Conservation (phyloP, 35 echinoderm and acorn worm genomes). For the Holothuria glaberrima region DNA sequence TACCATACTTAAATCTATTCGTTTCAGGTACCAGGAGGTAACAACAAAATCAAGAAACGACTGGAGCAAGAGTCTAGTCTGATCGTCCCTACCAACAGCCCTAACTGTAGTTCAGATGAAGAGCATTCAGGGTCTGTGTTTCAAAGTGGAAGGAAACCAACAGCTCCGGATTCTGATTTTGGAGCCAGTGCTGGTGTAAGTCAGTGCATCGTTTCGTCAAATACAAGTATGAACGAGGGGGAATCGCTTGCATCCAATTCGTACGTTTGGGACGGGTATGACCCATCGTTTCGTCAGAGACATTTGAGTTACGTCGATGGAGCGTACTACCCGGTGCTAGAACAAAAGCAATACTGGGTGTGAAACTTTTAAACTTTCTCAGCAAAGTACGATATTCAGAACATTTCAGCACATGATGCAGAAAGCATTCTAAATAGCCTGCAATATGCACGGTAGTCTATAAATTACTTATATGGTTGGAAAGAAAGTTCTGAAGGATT, state of each 20-base stretch:
- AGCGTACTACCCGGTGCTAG: slow-evolving; percentile 79
- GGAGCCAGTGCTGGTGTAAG: slow-evolving; percentile 87
- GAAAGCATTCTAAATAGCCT: too few relatives aligned
- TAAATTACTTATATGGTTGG: too few relatives aligned
- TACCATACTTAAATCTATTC: too few relatives aligned
- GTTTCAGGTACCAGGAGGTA: too few relatives aligned
- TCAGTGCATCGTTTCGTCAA: slow-evolving; percentile 85
- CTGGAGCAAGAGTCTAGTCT: slow-evolving; percentile 54
- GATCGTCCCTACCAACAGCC: slow-evolving; percentile 89
- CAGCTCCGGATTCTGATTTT: slow-evolving; percentile 67
- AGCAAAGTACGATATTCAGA: too few relatives aligned
- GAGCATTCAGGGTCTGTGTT: slow-evolving; percentile 45
- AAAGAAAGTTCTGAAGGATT: too few relatives aligned
- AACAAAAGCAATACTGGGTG: slow-evolving; percentile 85
- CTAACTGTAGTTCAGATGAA: slow-evolving; percentile 53
- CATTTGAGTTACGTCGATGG: slow-evolving; percentile 75
- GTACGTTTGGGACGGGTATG: slow-evolving; percentile 91
- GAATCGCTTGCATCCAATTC: slow-evolving; percentile 58
- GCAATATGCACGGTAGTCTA: too few relatives aligned
- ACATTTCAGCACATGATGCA: too few relatives aligned
- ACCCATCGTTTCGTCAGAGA: slow-evolving; percentile 68
- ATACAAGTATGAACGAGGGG: slow-evolving; percentile 69
- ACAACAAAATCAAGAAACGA: background rate
- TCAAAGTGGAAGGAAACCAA: background rate
- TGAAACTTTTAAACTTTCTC: too few relatives aligned